phyloP scores from a whole-genome alignment of 1,140 invertebrate species.

The Danaus plexippus region DNA sequence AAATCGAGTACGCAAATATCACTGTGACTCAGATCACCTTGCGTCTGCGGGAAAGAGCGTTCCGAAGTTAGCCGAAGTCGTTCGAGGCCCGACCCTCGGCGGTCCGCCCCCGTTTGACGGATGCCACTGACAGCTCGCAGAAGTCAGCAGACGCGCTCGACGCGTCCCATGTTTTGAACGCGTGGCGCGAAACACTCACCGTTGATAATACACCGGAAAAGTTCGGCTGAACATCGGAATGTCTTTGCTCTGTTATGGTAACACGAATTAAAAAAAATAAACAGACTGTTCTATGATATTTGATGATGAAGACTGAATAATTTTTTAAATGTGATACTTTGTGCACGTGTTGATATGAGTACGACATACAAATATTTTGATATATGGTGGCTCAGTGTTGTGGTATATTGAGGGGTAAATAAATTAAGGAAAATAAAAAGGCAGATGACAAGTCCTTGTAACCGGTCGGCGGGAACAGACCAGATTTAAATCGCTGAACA shows the following conservation, averaged over 20 bases:
- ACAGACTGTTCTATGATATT: too few species aligned
- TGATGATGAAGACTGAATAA: too few species aligned
- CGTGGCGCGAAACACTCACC: conserved; percentile 39
- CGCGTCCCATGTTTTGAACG: conserved; percentile 49
- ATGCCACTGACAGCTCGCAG: conserved; percentile 34
- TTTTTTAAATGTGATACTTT: too few species aligned
- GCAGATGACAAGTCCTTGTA: conserved; percentile 44
- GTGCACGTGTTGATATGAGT: too few species aligned
- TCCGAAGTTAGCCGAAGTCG: conserved; percentile 44
- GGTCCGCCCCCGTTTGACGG: conserved; percentile 49
- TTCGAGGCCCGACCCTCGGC: conserved; percentile 46
- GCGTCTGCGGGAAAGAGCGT: conserved; percentile 33
- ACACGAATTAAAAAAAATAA: conserved; percentile 6
- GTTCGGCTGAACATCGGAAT: conserved; percentile 32
- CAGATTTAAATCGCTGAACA: conserved; percentile 60
- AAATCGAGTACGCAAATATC: conserved; percentile 18
- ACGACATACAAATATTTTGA: conserved; percentile 12
- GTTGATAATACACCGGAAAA: conserved; percentile 23
- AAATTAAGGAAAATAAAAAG: conserved; percentile 62
- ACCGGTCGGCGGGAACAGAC: conserved; percentile 50
- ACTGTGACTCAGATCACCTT: conserved; percentile 62
- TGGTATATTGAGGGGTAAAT: conserved; percentile 56
- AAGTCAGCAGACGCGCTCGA: conserved; percentile 54
- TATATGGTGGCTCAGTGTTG: conserved; percentile 26
- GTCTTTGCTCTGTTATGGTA: conserved; percentile 8